Percentiles rank a stretch among this genome's conserved stretches.
Conservation (phyloP, 2,888 invertebrate genomes). For the Germaria angustata region DNA sequence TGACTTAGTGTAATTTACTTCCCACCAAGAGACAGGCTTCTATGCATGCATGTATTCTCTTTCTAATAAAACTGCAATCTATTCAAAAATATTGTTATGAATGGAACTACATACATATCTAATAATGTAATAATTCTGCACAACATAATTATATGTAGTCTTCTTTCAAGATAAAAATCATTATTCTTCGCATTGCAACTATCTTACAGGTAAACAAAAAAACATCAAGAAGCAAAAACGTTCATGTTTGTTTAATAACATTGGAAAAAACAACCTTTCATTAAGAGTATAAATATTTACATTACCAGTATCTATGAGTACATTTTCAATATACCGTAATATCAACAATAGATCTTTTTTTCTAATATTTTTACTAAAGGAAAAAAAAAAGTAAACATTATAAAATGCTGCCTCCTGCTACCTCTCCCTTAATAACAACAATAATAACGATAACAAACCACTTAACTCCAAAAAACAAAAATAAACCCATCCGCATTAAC, state of each 20-base stretch:
- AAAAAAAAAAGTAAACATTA: conserved; percentile 13
- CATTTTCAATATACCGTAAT: conserved; percentile 50
- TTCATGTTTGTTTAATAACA: conserved; percentile 32
- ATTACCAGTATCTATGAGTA: conserved; percentile 33
- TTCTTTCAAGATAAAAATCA: not conserved
- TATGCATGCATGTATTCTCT: no score
- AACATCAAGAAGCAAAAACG: not conserved
- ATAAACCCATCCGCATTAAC: conserved; percentile 40
- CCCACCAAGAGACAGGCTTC: no score
- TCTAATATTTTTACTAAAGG: conserved; percentile 9
- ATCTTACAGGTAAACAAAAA: conserved; percentile 8
- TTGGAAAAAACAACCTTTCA: conserved; percentile 40
- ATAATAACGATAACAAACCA: conserved; percentile 45
- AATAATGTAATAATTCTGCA: conserved; percentile 10
- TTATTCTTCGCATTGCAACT: not conserved
- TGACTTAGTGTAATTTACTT: no score
- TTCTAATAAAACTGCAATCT: not conserved
- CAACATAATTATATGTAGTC: conserved; percentile 29
- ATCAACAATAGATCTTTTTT: conserved; percentile 34
- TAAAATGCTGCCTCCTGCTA: not conserved
- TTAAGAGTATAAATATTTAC: conserved; percentile 52
- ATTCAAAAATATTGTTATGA: not conserved
- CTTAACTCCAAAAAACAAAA: conserved; percentile 18
- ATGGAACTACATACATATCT: not conserved
- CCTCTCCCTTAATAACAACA: conserved; percentile 25